phyloP scores from a whole-genome alignment of 2,888 invertebrate genomes.

The Cerastis leucographa region DNA sequence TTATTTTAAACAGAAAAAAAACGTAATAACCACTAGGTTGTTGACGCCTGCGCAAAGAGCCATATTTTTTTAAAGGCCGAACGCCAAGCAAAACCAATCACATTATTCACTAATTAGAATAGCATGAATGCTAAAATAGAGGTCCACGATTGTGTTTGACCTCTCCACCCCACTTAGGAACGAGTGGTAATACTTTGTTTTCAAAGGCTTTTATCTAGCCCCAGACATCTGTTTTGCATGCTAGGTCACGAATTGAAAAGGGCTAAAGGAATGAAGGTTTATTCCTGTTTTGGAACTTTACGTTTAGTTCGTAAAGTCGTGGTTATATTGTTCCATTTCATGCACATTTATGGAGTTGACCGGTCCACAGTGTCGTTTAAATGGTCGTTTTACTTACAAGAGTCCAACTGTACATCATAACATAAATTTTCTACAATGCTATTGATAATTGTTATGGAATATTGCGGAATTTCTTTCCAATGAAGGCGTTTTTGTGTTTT shows the following conservation, averaged over 20 bases:
- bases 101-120: conserved; percentile 61
- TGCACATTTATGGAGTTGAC: conserved; percentile 72
- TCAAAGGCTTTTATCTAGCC: conserved; percentile 67
- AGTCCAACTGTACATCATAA: conserved; percentile 71
- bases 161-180: conserved; percentile 65
- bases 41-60: conserved; percentile 14
- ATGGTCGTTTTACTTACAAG: conserved; percentile 64
- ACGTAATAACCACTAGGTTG: conserved; percentile 13
- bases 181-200: conserved; percentile 69
- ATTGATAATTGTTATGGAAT: conserved; percentile 67
- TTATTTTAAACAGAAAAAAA: conserved; percentile 27
- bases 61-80: conserved; percentile 38
- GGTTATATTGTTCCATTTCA: conserved; percentile 72
- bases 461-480: conserved; percentile 64
- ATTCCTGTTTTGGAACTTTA: conserved; percentile 73
- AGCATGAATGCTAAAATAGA: conserved; percentile 55
- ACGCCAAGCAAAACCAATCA: conserved; percentile 44
- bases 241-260: conserved; percentile 80
- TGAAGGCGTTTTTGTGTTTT: conserved; percentile 61
- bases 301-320: conserved; percentile 69
- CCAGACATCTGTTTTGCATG: conserved; percentile 75
- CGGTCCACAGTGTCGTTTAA: conserved; percentile 69
- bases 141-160: conserved; percentile 61
- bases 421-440: conserved; percentile 65
- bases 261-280: conserved; percentile 69